phyloP scores from a whole-genome alignment of 2,888 invertebrate genomes.

The Hypomecis punctinalis region DNA sequence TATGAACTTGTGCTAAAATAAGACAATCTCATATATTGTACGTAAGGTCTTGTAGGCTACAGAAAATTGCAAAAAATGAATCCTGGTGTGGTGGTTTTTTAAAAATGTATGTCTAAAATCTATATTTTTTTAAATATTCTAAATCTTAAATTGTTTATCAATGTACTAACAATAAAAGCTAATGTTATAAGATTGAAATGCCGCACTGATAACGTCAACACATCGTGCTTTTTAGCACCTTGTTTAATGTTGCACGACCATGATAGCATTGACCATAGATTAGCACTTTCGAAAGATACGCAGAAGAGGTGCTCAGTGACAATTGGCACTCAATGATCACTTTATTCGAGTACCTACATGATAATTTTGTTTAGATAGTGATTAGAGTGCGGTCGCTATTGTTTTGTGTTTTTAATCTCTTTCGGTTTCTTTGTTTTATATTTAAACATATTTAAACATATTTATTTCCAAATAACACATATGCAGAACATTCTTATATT shows the following conservation, averaged over 20 bases:
- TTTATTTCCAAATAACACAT: no score
- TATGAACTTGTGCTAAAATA: no score
- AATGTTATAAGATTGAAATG: not conserved
- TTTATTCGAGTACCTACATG: slow-evolving; percentile 23
- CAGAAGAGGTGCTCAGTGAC: slow-evolving; percentile 32
- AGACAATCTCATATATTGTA: no score
- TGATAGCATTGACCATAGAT: slow-evolving; percentile 38
- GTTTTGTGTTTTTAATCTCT: not conserved
- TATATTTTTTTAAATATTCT: no score
- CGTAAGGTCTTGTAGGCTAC: no score
- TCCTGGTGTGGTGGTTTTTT: no score
- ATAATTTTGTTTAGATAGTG: slow-evolving; percentile 37
- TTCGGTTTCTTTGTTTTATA: not conserved
- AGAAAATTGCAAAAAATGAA: no score
- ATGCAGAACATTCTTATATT: no score
- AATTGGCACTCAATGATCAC: slow-evolving; percentile 52
- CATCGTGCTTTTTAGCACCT: slow-evolving; percentile 18
- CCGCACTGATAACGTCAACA: not conserved
- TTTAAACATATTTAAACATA: no score
- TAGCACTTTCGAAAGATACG: slow-evolving; percentile 40
- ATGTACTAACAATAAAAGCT: not conserved
- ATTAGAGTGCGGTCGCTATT: slow-evolving; percentile 21
- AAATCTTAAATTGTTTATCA: no score
- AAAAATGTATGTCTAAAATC: no score
- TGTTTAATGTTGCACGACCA: slow-evolving; percentile 25